Evolutionary conservation across 2,797 vertebrate genomes (phyloP).

Genomic region (Falco cherrug): DNA sequence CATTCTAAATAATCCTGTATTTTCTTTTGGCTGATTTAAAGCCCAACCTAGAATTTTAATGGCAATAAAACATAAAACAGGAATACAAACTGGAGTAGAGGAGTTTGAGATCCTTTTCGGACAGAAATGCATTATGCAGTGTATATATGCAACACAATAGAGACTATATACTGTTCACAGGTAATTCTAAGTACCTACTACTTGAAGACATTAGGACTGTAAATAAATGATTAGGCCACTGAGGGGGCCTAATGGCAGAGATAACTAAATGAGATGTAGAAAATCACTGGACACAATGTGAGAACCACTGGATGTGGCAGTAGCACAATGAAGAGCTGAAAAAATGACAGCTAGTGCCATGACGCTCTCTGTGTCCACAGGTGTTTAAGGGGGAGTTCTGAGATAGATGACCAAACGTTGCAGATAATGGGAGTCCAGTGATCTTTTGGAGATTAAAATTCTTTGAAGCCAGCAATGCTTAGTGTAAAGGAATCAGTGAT

Average conservation of each 20-base stretch:
- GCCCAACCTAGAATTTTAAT: neutral
- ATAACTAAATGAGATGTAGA: neutral
- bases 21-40: neutral
- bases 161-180: neutral
- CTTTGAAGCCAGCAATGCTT: neutral
- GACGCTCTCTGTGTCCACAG: neutral
- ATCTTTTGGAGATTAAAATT: neutral
- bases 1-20: neutral
- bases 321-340: neutral
- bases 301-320: neutral
- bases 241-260: neutral
- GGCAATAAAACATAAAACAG: neutral
- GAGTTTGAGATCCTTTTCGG: neutral
- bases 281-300: neutral
- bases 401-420: neutral
- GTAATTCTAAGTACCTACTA: neutral
- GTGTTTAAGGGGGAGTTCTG: neutral
- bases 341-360: neutral
- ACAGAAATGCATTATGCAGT: neutral
- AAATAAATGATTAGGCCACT: neutral
- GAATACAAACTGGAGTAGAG: neutral
- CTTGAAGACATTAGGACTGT: neutral
- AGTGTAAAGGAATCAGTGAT: neutral
- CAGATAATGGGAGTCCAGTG: neutral
- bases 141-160: neutral